Conservation (phyloP, 2,797 vertebrate species). For the Sitta carolinensis region DNA sequence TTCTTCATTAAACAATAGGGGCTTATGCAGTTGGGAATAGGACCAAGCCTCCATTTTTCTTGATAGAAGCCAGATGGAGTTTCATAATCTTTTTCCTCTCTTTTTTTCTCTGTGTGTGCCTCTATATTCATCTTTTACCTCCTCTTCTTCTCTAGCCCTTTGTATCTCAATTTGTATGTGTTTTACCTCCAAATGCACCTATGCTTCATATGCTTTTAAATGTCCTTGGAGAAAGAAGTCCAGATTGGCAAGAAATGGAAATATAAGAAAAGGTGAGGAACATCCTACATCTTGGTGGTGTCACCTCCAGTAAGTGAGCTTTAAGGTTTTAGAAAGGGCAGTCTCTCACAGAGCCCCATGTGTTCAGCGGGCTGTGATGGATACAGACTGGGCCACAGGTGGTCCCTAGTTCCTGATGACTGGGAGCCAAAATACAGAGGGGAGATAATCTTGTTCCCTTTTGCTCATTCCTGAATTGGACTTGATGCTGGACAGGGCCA, state of each 20-base stretch:
- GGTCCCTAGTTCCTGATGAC: background rate
- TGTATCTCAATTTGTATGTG: background rate
- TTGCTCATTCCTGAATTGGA: background rate
- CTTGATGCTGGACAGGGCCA: background rate
- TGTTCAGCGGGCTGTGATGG: background rate
- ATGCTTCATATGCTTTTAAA: background rate
- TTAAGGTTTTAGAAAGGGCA: background rate
- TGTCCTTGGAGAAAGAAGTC: background rate
- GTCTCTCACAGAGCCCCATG: background rate
- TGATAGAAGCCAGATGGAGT: background rate
- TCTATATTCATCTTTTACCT: background rate
- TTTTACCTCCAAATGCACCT: background rate
- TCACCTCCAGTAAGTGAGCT: background rate
- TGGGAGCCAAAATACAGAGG: background rate
- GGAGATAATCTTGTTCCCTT: background rate
- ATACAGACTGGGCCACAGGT: background rate
- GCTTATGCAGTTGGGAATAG: background rate
- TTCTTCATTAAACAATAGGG: constrained; percentile 2
- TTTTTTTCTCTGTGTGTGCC: background rate
- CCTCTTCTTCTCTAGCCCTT: background rate
- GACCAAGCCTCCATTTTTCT: background rate
- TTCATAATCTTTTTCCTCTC: background rate
- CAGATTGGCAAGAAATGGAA: background rate
- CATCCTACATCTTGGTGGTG: background rate
- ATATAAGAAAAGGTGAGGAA: background rate